A percentile compares a stretch with the other conserved stretches of the same genome.
Evolutionary conservation across 2,797 vertebrate species (phyloP).

Genomic region (Myotis myotis): DNA sequence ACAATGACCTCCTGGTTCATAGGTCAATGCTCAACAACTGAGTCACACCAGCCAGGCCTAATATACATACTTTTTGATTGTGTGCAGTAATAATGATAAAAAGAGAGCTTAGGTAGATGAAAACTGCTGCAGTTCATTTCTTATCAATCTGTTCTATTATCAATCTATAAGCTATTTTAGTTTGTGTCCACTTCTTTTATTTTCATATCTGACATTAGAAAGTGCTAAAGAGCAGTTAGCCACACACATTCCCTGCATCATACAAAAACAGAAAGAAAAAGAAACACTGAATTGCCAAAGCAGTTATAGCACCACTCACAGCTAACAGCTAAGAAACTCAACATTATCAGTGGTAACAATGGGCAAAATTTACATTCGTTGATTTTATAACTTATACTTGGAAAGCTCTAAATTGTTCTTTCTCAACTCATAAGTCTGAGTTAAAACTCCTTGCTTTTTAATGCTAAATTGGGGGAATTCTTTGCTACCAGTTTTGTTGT

Average conservation of each 20-base stretch:
- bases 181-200: background rate
- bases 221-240: background rate
- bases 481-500: background rate
- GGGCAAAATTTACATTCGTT: background rate
- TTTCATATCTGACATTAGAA: background rate
- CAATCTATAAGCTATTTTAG: background rate
- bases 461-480: background rate
- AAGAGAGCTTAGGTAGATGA: background rate
- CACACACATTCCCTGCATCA: background rate
- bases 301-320: background rate
- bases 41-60: no score
- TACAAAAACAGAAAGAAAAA: background rate
- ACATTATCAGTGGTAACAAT: background rate
- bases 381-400: background rate
- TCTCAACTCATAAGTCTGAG: background rate
- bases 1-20: no score
- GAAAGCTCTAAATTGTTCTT: background rate
- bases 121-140: background rate
- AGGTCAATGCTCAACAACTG: no score
- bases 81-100: background rate
- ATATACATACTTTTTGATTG: background rate
- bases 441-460: background rate
- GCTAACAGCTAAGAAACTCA: conserved; percentile 1
- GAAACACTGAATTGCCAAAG: background rate
- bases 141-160: background rate